Conservation (phyloP, 2,113 vertebrate species). For the Carassius auratus region DNA sequence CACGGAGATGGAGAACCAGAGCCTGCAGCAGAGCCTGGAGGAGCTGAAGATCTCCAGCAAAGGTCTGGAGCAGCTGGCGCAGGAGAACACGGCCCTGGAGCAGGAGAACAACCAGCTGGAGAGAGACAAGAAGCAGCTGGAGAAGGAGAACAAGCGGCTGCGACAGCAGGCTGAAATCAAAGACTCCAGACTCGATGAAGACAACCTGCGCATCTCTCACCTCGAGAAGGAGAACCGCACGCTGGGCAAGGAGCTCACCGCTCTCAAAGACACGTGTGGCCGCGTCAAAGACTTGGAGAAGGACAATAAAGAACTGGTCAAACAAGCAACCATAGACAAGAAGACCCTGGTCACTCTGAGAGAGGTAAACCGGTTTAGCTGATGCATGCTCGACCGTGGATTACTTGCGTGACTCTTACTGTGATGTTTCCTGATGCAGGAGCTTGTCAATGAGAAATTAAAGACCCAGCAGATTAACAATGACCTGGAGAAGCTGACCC, state of each 20-base stretch:
- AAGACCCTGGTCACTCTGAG: constrained; percentile 90
- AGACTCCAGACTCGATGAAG: constrained; percentile 91
- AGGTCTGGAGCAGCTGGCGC: constrained; percentile 91
- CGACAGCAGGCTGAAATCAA: constrained; percentile 95
- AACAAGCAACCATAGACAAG: constrained; percentile 92
- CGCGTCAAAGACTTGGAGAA: constrained; percentile 91
- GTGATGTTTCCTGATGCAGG: constrained; percentile 74
- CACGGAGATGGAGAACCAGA: constrained; percentile 92
- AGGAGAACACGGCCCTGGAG: constrained; percentile 90
- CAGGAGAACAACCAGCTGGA: constrained; percentile 93
- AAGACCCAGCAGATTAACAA: constrained; percentile 95
- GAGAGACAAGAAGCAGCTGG: constrained; percentile 95
- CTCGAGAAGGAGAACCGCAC: constrained; percentile 95
- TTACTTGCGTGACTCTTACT: neutral
- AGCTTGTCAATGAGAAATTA: constrained; percentile 95
- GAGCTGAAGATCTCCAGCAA: constrained; percentile 98
- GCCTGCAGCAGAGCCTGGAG: constrained; percentile 89
- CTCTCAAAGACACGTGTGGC: constrained; percentile 88
- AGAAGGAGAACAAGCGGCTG: constrained; percentile 96
- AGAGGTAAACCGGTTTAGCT: constrained; percentile 78
- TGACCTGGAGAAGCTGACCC: constrained; percentile 94
- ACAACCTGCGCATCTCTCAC: constrained; percentile 84
- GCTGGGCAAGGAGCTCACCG: constrained; percentile 87
- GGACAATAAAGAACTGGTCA: constrained; percentile 94
- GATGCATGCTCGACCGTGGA: neutral